Evolutionary conservation across 2,113 vertebrate genomes (phyloP).

Genomic region (Carollia perspicillata): DNA sequence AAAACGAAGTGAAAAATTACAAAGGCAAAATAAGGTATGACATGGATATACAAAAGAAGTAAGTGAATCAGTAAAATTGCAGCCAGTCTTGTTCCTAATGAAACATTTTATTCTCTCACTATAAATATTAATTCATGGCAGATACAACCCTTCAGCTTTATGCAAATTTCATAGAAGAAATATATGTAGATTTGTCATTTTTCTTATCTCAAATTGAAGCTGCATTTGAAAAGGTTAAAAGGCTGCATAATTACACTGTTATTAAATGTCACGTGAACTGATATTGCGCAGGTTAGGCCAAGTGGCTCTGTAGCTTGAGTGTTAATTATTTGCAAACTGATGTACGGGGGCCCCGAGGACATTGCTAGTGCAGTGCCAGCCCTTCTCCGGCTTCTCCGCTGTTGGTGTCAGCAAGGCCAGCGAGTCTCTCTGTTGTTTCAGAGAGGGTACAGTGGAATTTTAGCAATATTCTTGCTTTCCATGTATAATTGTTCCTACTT

Average conservation of each 20-base stretch:
- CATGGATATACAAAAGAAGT: neutral
- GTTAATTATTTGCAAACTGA: conserved; percentile 30
- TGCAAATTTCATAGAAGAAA: conserved; percentile 48
- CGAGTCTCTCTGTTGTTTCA: neutral
- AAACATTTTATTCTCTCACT: conserved; percentile 40
- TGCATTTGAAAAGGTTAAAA: conserved; percentile 53
- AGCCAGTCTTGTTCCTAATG: neutral
- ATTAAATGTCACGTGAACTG: conserved; percentile 31
- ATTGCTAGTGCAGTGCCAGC: neutral
- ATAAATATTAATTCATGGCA: conserved; percentile 41
- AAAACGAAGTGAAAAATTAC: conserved; percentile 29
- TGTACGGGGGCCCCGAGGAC: neutral
- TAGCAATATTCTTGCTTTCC: neutral
- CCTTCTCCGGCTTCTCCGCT: neutral
- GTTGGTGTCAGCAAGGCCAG: neutral
- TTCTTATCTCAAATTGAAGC: conserved; percentile 47
- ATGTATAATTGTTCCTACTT: neutral
- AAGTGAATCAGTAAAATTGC: neutral
- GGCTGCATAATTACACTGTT: conserved; percentile 46
- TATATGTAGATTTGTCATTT: conserved; percentile 44
- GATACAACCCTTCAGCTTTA: conserved; percentile 28
- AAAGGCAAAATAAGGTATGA: conserved; percentile 6
- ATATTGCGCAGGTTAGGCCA: neutral
- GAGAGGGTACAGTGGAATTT: neutral
- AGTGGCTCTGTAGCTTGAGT: conserved; percentile 1